A percentile compares a stretch with the other conserved stretches of the same genome.
These are phyloP conservation scores for Greenwoodochromis staneri DNA, from an alignment of 2,113 vertebrate species.

Conservation along the genomic window DNA sequence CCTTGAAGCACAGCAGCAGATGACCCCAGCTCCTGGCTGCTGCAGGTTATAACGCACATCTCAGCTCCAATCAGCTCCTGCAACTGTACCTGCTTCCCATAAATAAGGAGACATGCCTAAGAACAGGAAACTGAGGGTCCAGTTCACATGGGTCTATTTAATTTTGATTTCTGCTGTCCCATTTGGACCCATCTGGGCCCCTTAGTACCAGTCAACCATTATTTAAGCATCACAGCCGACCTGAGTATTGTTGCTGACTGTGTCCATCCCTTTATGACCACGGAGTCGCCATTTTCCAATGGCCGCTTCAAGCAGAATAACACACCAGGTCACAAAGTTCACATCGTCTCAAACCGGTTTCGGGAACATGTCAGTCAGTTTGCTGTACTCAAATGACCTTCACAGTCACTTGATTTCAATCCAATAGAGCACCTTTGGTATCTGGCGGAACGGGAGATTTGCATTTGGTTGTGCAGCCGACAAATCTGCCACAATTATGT, in stretches of 20 bases:
- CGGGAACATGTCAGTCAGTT: neutral
- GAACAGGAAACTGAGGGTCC: neutral
- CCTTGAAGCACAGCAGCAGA: neutral
- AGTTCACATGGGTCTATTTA: neutral
- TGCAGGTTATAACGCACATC: neutral
- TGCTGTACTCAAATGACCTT: neutral
- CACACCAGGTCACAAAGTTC: neutral
- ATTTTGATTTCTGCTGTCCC: neutral
- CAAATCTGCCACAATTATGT: neutral
- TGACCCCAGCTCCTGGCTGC: neutral
- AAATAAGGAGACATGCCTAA: neutral
- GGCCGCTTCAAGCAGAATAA: neutral
- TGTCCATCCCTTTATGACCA: neutral
- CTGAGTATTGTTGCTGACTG: neutral
- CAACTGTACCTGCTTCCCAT: neutral
- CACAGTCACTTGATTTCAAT: neutral
- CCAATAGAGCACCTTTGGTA: neutral
- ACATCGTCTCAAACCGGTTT: neutral
- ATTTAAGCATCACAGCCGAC: rapidly evolving
- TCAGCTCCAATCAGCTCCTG: neutral
- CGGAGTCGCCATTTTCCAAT: neutral
- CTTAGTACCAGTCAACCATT: neutral
- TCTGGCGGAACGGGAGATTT: neutral
- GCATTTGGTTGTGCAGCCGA: neutral
- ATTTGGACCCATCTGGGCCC: neutral